phyloP scores from a whole-genome alignment of 2,113 vertebrate genomes.

The Hippocampus barbouri region DNA sequence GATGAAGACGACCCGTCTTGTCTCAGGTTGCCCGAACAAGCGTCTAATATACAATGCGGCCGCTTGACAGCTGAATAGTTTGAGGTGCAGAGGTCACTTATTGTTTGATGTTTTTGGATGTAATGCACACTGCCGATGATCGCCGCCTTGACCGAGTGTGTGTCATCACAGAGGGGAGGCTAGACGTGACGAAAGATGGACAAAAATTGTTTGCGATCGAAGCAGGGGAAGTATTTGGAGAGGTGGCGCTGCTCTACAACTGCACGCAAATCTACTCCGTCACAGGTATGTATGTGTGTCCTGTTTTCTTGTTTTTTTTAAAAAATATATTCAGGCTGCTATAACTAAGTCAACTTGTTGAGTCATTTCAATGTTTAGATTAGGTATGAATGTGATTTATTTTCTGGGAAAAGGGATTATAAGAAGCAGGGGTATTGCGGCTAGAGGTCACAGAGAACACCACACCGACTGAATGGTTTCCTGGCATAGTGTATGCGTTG shows the following conservation, averaged over 20 bases:
- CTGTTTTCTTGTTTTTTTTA: neutral
- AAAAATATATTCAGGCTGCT: neutral
- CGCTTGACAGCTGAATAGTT: too few relatives aligned
- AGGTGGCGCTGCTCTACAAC: slow-evolving; percentile 71
- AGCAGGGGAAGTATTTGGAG: slow-evolving; percentile 69
- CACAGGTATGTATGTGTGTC: slow-evolving; percentile 57
- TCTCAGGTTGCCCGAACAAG: too few relatives aligned
- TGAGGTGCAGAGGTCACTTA: neutral
- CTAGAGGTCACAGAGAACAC: slow-evolving; percentile 20
- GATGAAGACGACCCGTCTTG: too few relatives aligned
- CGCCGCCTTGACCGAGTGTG: slow-evolving; percentile 21
- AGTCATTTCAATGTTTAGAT: slow-evolving; percentile 12
- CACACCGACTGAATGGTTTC: slow-evolving; percentile 31
- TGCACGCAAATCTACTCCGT: slow-evolving; percentile 66
- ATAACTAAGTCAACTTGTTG: neutral
- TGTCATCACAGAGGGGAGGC: slow-evolving; percentile 67
- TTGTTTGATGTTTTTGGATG: neutral
- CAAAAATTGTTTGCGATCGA: slow-evolving; percentile 64
- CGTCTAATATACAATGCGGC: too few relatives aligned
- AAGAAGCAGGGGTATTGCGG: slow-evolving; percentile 14
- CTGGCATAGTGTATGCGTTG: slow-evolving; percentile 20
- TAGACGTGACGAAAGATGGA: slow-evolving; percentile 68
- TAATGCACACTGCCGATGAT: neutral
- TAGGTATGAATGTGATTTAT: slow-evolving; percentile 19
- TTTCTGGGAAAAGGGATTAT: slow-evolving; percentile 20